Percentiles rank a stretch among this genome's conserved stretches.
Conservation (phyloP, 2,888 invertebrate genomes). For the Theretra japonica region DNA sequence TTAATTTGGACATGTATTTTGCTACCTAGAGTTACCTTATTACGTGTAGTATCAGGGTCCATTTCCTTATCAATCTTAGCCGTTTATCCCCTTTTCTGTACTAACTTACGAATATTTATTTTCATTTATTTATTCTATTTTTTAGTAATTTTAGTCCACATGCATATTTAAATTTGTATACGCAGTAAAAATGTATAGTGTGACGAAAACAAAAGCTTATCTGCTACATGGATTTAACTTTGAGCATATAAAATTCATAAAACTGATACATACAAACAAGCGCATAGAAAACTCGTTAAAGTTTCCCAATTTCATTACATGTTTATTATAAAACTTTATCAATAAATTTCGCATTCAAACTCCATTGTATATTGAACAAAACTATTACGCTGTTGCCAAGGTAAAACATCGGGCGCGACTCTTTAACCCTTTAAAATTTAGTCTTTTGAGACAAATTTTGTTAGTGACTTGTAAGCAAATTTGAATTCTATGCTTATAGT, state of each 20-base stretch:
- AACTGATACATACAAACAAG: constrained; percentile 35
- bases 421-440: constrained; percentile 56
- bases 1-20: too few species aligned
- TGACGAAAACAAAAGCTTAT: background rate
- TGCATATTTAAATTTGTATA: background rate
- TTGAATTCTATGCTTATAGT: background rate
- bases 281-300: constrained; percentile 35
- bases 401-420: constrained; percentile 45
- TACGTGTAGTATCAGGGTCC: too few species aligned
- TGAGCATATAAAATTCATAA: constrained; percentile 29
- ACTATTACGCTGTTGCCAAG: constrained; percentile 41
- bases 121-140: too few species aligned
- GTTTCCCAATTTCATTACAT: constrained; percentile 36
- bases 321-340: constrained; percentile 34
- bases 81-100: too few species aligned
- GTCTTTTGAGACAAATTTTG: constrained; percentile 48
- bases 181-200: background rate
- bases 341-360: constrained; percentile 41
- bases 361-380: constrained; percentile 51
- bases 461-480: constrained; percentile 10
- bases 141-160: too few species aligned
- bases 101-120: too few species aligned
- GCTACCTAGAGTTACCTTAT: too few species aligned
- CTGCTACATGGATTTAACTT: constrained; percentile 1
- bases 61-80: too few species aligned